These are phyloP conservation scores for Eulemur albifrons DNA, from an alignment of 2,797 vertebrate species.

Conservation along the genomic window DNA sequence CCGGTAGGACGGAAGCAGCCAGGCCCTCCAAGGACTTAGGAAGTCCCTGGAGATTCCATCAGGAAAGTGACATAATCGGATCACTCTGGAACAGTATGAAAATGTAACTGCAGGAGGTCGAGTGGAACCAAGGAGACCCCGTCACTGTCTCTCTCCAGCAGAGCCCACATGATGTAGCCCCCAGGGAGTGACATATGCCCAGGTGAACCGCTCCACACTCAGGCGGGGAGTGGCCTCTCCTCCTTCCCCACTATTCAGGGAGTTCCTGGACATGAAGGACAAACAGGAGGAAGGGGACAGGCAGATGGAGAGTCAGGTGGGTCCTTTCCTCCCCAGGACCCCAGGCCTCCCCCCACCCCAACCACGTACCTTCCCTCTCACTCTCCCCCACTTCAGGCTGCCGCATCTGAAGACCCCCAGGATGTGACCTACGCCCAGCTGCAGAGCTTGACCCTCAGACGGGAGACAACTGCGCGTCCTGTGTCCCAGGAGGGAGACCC, in stretches of 20 bases:
- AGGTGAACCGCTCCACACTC: not conserved
- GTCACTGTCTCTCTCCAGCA: not conserved
- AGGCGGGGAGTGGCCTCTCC: accelerated
- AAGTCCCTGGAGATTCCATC: accelerated
- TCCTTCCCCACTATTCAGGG: accelerated
- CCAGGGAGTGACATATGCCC: accelerated
- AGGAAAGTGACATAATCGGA: accelerated
- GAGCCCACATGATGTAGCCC: not conserved
- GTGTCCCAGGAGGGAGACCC: accelerated
- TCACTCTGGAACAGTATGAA: not conserved
- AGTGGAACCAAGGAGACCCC: not conserved
- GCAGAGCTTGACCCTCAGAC: not conserved
- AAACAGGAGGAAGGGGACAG: not conserved
- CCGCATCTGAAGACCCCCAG: not conserved
- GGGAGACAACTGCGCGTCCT: accelerated
- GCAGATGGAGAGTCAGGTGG: not conserved
- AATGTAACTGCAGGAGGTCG: accelerated
- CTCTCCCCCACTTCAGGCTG: not conserved
- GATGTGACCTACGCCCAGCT: slow-evolving; percentile 1
- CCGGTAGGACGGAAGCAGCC: accelerated
- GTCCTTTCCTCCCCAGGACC: accelerated
- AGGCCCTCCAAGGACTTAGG: accelerated
- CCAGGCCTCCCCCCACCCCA: accelerated
- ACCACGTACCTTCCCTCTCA: not conserved
- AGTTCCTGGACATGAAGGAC: accelerated